Conservation (phyloP, 1,140 invertebrate species). For the Eubasilissa regina region DNA sequence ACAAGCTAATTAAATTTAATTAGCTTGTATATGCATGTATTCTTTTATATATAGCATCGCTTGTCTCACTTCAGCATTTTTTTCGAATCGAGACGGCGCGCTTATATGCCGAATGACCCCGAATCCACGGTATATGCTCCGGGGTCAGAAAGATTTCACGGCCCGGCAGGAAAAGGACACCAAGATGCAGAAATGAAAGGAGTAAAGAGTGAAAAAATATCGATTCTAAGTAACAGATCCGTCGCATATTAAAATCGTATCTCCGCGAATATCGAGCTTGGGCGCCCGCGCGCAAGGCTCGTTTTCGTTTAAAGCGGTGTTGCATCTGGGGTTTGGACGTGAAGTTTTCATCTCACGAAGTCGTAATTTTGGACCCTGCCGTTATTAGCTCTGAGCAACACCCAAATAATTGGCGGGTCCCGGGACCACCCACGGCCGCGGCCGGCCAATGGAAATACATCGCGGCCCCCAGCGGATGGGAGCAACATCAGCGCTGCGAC, state of each 20-base stretch:
- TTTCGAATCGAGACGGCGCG: slow-evolving; percentile 15
- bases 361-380: slow-evolving; percentile 47
- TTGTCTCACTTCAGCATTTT: not conserved
- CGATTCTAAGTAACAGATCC: not conserved
- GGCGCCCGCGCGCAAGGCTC: not conserved
- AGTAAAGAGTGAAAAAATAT: slow-evolving; percentile 37
- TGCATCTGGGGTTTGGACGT: not conserved
- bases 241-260: not conserved
- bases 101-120: slow-evolving; percentile 33
- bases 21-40: not conserved
- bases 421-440: slow-evolving; percentile 50
- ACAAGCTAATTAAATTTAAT: too few species aligned
- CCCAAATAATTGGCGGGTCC: slow-evolving; percentile 55
- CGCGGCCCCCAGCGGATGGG: too few species aligned
- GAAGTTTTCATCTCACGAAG: slow-evolving; percentile 39
- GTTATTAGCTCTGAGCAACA: slow-evolving; percentile 56
- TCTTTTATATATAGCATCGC: not conserved
- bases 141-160: slow-evolving; percentile 43
- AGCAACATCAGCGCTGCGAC: too few species aligned
- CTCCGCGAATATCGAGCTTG: not conserved
- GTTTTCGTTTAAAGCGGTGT: not conserved
- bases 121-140: slow-evolving; percentile 23
- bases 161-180: slow-evolving; percentile 11
- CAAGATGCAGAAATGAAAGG: slow-evolving; percentile 24
- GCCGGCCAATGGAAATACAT: slow-evolving; percentile 30